These are phyloP conservation scores for Mesorhabditis belari DNA, from an alignment of 2,888 invertebrate species.

Conservation along the genomic window DNA sequence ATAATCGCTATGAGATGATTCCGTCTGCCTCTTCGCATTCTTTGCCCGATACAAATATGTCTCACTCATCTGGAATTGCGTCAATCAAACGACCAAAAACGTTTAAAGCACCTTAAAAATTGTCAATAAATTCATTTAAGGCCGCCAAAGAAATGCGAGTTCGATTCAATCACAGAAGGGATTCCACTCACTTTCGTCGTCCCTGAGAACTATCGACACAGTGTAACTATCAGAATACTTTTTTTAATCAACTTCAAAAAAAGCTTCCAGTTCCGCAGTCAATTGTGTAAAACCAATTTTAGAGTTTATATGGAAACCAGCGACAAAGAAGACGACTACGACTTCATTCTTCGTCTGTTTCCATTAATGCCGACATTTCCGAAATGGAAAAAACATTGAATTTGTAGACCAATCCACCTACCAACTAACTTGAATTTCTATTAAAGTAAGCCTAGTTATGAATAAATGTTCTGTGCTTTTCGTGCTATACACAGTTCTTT, in stretches of 20 bases:
- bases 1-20: not conserved
- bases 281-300: not conserved
- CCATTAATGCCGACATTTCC: slow-evolving; percentile 26
- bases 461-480: no score
- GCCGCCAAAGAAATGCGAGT: not conserved
- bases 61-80: not conserved
- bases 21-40: not conserved
- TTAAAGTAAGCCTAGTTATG: no score
- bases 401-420: no score
- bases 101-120: no score
- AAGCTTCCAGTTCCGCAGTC: not conserved
- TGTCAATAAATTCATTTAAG: no score
- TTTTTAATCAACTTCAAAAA: not conserved
- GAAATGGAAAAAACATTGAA: slow-evolving; percentile 20
- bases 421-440: no score
- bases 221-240: no score
- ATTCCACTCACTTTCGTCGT: not conserved
- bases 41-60: not conserved
- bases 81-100: no score
- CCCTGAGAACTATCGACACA: no score
- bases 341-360: slow-evolving; percentile 25
- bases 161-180: not conserved
- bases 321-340: slow-evolving; percentile 15
- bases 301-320: not conserved
- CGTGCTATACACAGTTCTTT: no score